phyloP scores from a whole-genome alignment of 1,140 invertebrate genomes.

The Cyphomyrmex costatus region DNA sequence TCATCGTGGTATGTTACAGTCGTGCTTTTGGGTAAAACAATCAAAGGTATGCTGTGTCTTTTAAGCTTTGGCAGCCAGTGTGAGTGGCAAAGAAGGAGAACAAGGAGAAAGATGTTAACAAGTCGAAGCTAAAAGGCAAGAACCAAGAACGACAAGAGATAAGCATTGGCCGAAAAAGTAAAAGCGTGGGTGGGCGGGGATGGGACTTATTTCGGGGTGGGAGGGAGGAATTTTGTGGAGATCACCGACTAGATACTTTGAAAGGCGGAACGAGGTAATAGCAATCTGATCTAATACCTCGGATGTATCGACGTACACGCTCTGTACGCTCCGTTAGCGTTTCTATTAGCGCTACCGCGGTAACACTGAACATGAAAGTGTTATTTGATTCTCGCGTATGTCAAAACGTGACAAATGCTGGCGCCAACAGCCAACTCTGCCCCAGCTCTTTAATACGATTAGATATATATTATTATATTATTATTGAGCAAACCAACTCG shows the following conservation, averaged over 20 bases:
- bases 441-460: conserved; percentile 60
- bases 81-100: conserved; percentile 55
- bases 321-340: conserved; percentile 70
- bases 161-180: conserved; percentile 77
- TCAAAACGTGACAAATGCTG: conserved; percentile 71
- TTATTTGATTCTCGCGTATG: conserved; percentile 73
- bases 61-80: conserved; percentile 5
- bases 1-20: conserved; percentile 84
- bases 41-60: conserved; percentile 16
- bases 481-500: conserved; percentile 35
- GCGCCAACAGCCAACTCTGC: conserved; percentile 49
- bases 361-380: conserved; percentile 73
- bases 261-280: conserved; percentile 74
- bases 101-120: conserved; percentile 52
- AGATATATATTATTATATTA: conserved; percentile 48
- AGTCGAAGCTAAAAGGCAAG: conserved; percentile 64
- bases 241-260: conserved; percentile 76
- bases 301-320: conserved; percentile 79
- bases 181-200: conserved; percentile 80
- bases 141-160: conserved; percentile 75
- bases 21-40: conserved; percentile 64
- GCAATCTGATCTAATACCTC: conserved; percentile 75
- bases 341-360: conserved; percentile 72
- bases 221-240: conserved; percentile 78
- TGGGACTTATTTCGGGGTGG: conserved; percentile 79